Evolutionary conservation across 2,888 invertebrate genomes (phyloP), one percentile per base, ranked within the genome.

Genomic region (Seira musarum): DNA sequence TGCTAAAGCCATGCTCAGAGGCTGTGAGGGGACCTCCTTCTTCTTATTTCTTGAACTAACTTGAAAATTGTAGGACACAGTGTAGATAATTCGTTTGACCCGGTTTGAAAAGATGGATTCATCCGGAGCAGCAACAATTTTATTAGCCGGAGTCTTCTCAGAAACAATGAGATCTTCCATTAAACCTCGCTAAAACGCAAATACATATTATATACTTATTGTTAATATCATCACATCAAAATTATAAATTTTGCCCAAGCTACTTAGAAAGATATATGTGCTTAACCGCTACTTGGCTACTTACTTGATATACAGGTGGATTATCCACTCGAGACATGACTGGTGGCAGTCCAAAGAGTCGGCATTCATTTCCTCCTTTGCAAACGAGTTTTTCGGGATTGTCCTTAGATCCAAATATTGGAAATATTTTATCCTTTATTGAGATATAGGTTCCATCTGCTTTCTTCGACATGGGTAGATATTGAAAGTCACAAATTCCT

Each of bases 401-500:
- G 15, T 75, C 82, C 1, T 49, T 60, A 8, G 82, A 67, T 1
- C 82, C 83, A 68, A 86, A 82, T 24, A 85, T 71, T 24, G 85
- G 85, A 13, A 82, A 81, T n/a, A 95, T 89, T 70, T 91, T 89
- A 53, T 94, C 91, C 85, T 93, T 90, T 60, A 93, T 89, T 87
- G 92, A 93, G 85, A 91, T 90, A 22, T 91, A 89, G 77, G 90
- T 89, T 10, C 90, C 89, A 46, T 86, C 86, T n/a, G 83, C 80
- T 21, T 87, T 86, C 40, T 84, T 88, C 71, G 71, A 78, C 13
- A 75, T 53, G 1, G 98, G 96, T 81, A 98, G 89, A 88, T 94
- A 98, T 89, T 98, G 98, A 89, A 96, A 98, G 89, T 99, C 98
- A 88, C 94, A 94, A 87, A 97, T 90, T 83, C 92, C 96, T 96